phyloP scores from a whole-genome alignment of 2,888 invertebrate species.

The Lucinisca nassula region DNA sequence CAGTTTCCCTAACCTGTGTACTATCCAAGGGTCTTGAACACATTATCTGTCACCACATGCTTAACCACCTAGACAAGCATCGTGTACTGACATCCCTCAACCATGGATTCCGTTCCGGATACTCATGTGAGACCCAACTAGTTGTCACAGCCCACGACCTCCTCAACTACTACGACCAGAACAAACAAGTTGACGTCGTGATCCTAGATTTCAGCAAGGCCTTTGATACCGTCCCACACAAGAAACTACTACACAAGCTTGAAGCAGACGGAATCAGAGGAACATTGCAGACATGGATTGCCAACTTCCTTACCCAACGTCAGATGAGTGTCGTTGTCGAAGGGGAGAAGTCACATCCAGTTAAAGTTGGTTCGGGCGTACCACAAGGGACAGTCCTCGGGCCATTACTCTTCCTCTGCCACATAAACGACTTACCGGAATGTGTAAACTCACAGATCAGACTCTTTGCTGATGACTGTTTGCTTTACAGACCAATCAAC shows the following conservation, averaged over 20 bases:
- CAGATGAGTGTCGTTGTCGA: constrained; percentile 22
- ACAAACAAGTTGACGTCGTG: constrained; percentile 14
- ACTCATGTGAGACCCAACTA: constrained; percentile 26
- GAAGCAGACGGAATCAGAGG: constrained; percentile 26
- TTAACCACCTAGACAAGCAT: constrained; percentile 5
- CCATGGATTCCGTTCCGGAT: constrained; percentile 30
- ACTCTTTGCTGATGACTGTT: constrained; percentile 42
- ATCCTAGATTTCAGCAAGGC: constrained; percentile 35
- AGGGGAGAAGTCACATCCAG: constrained; percentile 4
- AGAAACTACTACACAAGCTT: constrained; percentile 30
- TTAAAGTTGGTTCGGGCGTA: constrained; percentile 28
- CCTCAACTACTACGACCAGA: constrained; percentile 6
- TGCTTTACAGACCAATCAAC: constrained; percentile 32
- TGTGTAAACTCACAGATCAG: constrained; percentile 25
- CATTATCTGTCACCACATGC: constrained; percentile 15
- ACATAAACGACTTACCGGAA: constrained; percentile 40
- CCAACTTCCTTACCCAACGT: constrained; percentile 14
- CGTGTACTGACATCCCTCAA: constrained; percentile 14
- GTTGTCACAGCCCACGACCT: constrained; percentile 32
- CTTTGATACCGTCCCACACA: constrained; percentile 32
- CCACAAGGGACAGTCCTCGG: constrained; percentile 41
- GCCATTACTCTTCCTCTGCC: constrained; percentile 32
- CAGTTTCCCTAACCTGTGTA: constrained; percentile 21
- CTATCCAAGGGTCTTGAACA: constrained; percentile 22
- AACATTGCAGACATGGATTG: constrained; percentile 6